phyloP scores from a whole-genome alignment of 2,888 invertebrate genomes.

The Leptopilina myrica region DNA sequence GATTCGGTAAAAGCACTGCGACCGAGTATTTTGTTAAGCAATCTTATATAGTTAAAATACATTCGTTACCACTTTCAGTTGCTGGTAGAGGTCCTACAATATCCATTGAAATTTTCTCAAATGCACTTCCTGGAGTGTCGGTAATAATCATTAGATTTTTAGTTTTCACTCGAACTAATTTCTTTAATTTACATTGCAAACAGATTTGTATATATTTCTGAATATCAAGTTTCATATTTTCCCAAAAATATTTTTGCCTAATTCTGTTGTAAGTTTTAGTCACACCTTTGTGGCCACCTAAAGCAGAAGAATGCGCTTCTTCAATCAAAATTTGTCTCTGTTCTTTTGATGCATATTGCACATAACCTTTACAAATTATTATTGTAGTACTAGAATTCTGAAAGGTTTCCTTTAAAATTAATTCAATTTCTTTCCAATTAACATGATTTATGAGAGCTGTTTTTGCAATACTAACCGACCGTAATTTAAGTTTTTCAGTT shows the following conservation, averaged over 20 bases:
- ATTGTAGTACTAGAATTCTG: not conserved
- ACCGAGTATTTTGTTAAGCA: too few species aligned
- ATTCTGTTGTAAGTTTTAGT: constrained; percentile 41
- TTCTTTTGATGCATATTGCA: not conserved
- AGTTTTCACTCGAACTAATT: too few species aligned
- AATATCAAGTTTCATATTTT: constrained; percentile 40
- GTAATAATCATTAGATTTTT: too few species aligned
- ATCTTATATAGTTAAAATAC: too few species aligned
- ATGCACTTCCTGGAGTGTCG: too few species aligned
- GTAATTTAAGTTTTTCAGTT: not conserved
- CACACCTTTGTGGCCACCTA: constrained; percentile 44
- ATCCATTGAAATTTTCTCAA: too few species aligned
- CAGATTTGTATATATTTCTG: constrained; percentile 18
- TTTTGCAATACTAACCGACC: not conserved
- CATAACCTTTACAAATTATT: not conserved
- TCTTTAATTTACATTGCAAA: too few species aligned
- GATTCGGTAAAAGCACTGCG: too few species aligned
- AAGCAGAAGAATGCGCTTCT: constrained; percentile 40
- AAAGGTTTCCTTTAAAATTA: not conserved
- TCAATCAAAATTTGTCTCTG: constrained; percentile 12
- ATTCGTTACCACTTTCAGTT: too few species aligned
- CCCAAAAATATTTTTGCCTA: constrained; percentile 38
- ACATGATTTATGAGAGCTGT: not conserved
- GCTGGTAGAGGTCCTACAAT: not conserved
- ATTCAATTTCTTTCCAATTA: not conserved